Conservation (phyloP, 2,888 invertebrate genomes). For the Monopis laevigella region DNA sequence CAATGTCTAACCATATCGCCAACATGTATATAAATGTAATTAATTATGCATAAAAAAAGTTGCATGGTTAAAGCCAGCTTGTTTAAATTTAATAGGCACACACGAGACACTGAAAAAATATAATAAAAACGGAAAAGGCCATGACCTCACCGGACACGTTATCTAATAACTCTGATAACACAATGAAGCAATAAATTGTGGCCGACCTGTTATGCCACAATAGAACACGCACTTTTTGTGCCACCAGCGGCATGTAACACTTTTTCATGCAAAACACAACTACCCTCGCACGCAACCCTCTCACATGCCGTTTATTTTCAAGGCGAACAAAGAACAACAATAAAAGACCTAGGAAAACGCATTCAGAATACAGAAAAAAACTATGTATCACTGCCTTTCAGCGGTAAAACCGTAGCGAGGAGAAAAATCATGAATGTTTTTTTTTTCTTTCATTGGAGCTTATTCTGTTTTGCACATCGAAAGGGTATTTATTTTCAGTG, state of each 20-base stretch:
- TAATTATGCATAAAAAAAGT: too few relatives aligned
- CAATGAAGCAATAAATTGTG: slow-evolving; percentile 26
- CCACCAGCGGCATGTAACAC: slow-evolving; percentile 23
- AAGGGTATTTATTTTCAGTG: too few relatives aligned
- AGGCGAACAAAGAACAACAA: slow-evolving; percentile 6
- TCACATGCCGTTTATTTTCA: slow-evolving; percentile 26
- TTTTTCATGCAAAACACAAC: slow-evolving; percentile 36
- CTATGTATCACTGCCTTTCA: slow-evolving; percentile 1
- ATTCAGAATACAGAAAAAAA: slow-evolving; percentile 3
- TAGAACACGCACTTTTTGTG: slow-evolving; percentile 29
- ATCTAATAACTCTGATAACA: slow-evolving; percentile 31
- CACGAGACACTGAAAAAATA: too few relatives aligned
- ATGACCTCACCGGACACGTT: slow-evolving; percentile 20
- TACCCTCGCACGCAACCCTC: slow-evolving; percentile 29
- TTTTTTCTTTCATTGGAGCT: neutral
- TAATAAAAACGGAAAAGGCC: slow-evolving; percentile 6
- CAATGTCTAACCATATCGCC: too few relatives aligned
- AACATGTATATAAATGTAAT: too few relatives aligned
- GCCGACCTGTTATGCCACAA: slow-evolving; percentile 4
- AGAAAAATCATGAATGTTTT: neutral
- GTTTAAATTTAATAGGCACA: too few relatives aligned
- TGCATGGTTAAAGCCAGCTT: too few relatives aligned
- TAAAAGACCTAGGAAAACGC: slow-evolving; percentile 7
- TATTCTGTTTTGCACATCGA: too few relatives aligned
- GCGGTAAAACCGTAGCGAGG: neutral